Evolutionary conservation across 92 coral and sea anemone genomes (phyloP).

Genomic region (Epizoanthus rinbou): DNA sequence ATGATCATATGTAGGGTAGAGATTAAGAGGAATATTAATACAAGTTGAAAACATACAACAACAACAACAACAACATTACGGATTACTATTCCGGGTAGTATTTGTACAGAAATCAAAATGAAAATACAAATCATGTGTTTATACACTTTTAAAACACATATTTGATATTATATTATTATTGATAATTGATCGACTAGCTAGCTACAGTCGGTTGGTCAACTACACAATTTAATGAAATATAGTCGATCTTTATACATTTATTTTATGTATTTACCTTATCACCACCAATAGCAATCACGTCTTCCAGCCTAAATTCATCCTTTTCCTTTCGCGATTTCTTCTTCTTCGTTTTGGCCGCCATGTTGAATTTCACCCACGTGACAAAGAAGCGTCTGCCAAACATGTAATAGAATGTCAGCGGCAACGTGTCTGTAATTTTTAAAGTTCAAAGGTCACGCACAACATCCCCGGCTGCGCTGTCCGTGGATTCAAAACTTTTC

Average conservation of each 20-base stretch:
- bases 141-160: no score
- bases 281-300: constrained; percentile 90
- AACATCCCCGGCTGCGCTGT: no score
- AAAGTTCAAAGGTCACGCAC: background rate
- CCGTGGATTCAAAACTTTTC: no score
- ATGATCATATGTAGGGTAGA: no score
- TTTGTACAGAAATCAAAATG: no score
- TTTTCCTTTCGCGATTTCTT: constrained; percentile 32
- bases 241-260: background rate
- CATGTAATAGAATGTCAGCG: constrained; percentile 3
- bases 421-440: background rate
- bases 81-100: no score
- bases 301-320: constrained; percentile 65
- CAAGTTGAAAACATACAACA: background rate
- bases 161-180: no score
- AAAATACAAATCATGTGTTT: no score
- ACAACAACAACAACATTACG: no score
- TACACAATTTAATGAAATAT: background rate
- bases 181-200: background rate
- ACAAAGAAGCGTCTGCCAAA: background rate
- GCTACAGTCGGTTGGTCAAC: background rate
- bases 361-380: constrained; percentile 83
- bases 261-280: constrained; percentile 72
- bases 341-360: constrained; percentile 95
- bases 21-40: background rate